These are phyloP conservation scores for Poeciliopsis infans DNA, from an alignment of 2,797 vertebrate species.

Conservation along the genomic window DNA sequence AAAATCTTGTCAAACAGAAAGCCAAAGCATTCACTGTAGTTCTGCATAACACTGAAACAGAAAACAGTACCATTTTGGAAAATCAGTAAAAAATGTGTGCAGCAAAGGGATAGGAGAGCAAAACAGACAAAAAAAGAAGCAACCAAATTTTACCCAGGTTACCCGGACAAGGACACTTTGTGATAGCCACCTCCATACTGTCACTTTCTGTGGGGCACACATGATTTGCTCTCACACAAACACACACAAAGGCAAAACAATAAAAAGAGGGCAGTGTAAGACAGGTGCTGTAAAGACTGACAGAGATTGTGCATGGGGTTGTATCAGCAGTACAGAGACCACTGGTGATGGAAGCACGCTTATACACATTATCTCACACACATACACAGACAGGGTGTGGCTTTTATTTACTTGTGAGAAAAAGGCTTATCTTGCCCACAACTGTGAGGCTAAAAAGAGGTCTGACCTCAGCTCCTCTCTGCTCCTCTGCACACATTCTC, in stretches of 20 bases:
- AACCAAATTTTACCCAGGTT: background rate
- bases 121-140: background rate
- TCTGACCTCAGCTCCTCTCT: constrained; percentile 75
- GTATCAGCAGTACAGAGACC: constrained; percentile 47
- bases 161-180: constrained; percentile 54
- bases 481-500: constrained; percentile 48
- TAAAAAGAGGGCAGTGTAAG: constrained; percentile 25
- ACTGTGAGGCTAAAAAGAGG: constrained; percentile 84
- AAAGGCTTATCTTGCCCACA: constrained; percentile 74
- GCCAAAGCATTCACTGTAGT: background rate
- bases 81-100: background rate
- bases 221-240: constrained; percentile 13
- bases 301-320: constrained; percentile 39
- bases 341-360: constrained; percentile 33
- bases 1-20: background rate
- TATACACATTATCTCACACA: constrained; percentile 23
- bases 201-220: constrained; percentile 21
- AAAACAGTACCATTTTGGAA: background rate
- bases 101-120: background rate
- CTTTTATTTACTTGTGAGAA: constrained; percentile 75
- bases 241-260: constrained; percentile 15
- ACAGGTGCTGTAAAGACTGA: constrained; percentile 19
- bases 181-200: constrained; percentile 32
- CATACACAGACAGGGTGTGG: constrained; percentile 62
- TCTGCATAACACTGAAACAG: background rate